Evolutionary conservation across 1,140 invertebrate genomes (phyloP).

Genomic region (Euwallacea similis): DNA sequence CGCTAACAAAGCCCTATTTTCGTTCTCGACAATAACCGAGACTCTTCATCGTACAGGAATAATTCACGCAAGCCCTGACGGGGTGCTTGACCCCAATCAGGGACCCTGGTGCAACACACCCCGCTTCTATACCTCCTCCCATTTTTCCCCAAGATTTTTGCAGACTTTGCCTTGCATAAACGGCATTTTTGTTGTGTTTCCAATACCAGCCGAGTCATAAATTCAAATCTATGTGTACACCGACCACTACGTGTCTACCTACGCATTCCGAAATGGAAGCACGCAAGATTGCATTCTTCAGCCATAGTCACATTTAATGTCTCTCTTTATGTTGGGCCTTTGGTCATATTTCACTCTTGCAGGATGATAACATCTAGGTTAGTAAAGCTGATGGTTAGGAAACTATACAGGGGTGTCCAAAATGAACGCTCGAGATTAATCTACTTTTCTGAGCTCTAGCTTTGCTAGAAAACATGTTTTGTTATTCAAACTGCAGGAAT

Average conservation of each 20-base stretch:
- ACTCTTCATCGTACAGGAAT: too few species aligned
- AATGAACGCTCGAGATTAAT: too few species aligned
- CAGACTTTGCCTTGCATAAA: constrained; percentile 6
- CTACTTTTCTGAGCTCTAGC: too few species aligned
- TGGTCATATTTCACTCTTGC: neutral
- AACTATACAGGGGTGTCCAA: too few species aligned
- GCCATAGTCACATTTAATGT: neutral
- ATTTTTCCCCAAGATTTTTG: constrained; percentile 7
- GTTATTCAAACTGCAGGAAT: too few species aligned
- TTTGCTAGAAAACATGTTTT: too few species aligned
- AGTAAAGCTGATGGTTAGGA: too few species aligned
- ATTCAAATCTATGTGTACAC: constrained; percentile 2
- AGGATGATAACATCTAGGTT: neutral
- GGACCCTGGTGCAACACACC: neutral
- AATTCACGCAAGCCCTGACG: too few species aligned
- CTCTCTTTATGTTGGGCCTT: neutral
- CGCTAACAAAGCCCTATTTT: too few species aligned
- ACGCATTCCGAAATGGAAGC: constrained; percentile 11
- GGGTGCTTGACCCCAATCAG: constrained; percentile 4
- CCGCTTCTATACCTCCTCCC: neutral
- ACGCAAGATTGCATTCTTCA: constrained; percentile 13
- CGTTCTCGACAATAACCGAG: too few species aligned
- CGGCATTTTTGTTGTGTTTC: constrained; percentile 20
- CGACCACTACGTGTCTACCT: constrained; percentile 1
- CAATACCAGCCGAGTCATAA: constrained; percentile 17